These are phyloP conservation scores for Mayetiola destructor DNA, from an alignment of 2,888 invertebrate genomes.

Conservation along the genomic window DNA sequence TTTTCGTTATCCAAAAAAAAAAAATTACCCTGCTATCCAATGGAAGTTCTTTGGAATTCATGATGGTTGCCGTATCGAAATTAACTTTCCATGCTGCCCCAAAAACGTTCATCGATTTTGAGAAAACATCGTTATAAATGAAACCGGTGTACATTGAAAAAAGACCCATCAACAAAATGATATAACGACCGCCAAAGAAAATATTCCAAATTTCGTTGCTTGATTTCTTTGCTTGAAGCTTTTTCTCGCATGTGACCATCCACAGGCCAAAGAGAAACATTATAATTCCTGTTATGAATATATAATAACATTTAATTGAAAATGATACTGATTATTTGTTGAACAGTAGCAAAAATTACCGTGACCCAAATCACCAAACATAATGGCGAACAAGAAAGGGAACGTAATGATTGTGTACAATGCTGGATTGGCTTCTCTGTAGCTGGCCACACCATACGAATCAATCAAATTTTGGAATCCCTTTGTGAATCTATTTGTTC, in stretches of 20 bases:
- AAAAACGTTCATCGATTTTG: conserved; percentile 88
- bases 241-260: conserved; percentile 69
- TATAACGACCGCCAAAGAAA: conserved; percentile 95
- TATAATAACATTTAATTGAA: too few species aligned
- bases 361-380: conserved; percentile 94
- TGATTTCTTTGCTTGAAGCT: conserved; percentile 51
- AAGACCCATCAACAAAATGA: conserved; percentile 88
- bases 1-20: too few species aligned
- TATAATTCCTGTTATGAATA: too few species aligned
- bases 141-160: conserved; percentile 97
- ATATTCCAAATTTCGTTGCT: conserved; percentile 87
- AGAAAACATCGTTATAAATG: conserved; percentile 96
- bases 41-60: conserved; percentile 37
- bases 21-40: conserved; percentile 55
- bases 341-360: too few species aligned
- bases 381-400: conserved; percentile 88
- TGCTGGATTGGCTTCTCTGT: conserved; percentile 85
- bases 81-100: conserved; percentile 66
- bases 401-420: conserved; percentile 81
- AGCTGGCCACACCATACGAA: conserved; percentile 82
- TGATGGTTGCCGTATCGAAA: conserved; percentile 40
- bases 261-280: conserved; percentile 65
- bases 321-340: too few species aligned
- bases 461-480: conserved; percentile 90
- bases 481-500: conserved; percentile 80